phyloP scores from a whole-genome alignment of 1,140 invertebrate genomes.

The Nasonia longicornis region DNA sequence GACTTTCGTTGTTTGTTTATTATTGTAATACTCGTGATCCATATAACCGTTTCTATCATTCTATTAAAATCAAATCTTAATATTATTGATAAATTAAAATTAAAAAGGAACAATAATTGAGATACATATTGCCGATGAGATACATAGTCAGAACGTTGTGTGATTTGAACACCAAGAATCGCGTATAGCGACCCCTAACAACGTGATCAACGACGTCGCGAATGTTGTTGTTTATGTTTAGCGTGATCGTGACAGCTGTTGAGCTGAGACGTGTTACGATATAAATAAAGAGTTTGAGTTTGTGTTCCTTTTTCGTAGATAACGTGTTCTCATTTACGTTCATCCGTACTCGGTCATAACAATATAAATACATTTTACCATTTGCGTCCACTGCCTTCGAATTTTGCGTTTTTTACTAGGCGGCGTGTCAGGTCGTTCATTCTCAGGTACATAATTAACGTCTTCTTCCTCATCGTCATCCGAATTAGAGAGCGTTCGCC shows the following conservation, averaged over 20 bases:
- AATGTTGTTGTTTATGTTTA: too few species aligned
- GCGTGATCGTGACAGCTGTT: too few species aligned
- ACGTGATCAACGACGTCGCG: too few species aligned
- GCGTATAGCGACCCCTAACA: too few species aligned
- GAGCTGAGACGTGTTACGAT: too few species aligned
- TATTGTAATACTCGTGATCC: conserved; percentile 43
- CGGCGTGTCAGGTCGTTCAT: conserved; percentile 20
- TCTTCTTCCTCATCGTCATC: conserved; percentile 64
- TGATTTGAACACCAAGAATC: too few species aligned
- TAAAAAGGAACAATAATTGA: background rate
- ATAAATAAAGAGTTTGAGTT: too few species aligned
- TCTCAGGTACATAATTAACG: conserved; percentile 52
- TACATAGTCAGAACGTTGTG: too few species aligned
- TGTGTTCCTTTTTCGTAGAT: too few species aligned
- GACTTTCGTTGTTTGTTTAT: background rate
- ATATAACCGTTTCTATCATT: conserved; percentile 48
- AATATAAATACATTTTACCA: background rate
- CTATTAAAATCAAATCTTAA: background rate
- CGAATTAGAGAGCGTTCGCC: conserved; percentile 55
- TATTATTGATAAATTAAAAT: background rate
- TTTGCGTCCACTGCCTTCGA: conserved; percentile 30
- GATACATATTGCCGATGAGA: background rate
- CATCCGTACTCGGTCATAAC: too few species aligned
- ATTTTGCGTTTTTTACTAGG: conserved; percentile 49
- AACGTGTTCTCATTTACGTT: too few species aligned